Conservation (phyloP, 1,140 invertebrate genomes). For the Steinernema khuongi region DNA sequence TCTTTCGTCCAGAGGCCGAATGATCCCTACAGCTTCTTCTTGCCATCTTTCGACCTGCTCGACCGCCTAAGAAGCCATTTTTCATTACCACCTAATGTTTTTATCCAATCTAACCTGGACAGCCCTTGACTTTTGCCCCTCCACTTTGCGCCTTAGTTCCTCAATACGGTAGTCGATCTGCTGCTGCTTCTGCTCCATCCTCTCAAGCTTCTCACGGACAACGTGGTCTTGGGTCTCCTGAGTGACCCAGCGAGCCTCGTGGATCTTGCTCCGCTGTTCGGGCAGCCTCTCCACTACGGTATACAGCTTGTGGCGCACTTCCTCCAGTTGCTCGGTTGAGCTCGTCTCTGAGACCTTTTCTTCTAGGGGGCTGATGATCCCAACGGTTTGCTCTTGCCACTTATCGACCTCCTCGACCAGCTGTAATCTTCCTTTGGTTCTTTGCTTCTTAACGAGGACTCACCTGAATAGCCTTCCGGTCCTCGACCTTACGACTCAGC, state of each 20-base stretch:
- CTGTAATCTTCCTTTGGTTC: no score
- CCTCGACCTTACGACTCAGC: slow-evolving; percentile 18
- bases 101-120: neutral
- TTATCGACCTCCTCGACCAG: no score
- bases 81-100: neutral
- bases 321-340: neutral
- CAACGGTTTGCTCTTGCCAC: slow-evolving; percentile 31
- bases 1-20: slow-evolving; percentile 21
- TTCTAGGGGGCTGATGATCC: slow-evolving; percentile 29
- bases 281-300: neutral
- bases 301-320: slow-evolving; percentile 5
- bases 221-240: neutral
- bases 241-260: neutral
- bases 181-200: neutral
- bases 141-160: no score
- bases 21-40: slow-evolving; percentile 35
- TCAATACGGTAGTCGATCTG: neutral
- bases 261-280: slow-evolving; percentile 3
- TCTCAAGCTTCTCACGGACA: neutral
- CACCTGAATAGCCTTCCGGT: slow-evolving; percentile 11
- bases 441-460: no score
- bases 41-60: slow-evolving; percentile 41
- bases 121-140: neutral
- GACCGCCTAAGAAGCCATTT: slow-evolving; percentile 10
- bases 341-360: neutral